These are phyloP conservation scores for Irena cyanogastra DNA, from an alignment of 2,113 vertebrate genomes.

Conservation along the genomic window DNA sequence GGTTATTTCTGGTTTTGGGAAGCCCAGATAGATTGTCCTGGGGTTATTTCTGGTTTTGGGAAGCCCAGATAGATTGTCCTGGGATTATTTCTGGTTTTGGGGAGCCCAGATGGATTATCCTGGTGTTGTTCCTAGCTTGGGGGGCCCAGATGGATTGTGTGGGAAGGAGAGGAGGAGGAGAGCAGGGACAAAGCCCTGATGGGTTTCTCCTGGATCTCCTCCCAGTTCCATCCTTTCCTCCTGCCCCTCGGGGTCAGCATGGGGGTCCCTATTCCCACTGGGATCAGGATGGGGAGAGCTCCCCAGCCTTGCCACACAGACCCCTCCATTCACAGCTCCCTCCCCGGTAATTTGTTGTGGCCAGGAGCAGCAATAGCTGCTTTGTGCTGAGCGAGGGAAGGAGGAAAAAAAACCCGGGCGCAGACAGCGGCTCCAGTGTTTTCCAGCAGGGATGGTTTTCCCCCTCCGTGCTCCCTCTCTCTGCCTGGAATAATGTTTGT, in stretches of 20 bases:
- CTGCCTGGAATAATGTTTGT: slow-evolving; percentile 52
- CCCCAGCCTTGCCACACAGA: neutral
- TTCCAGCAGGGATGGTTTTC: slow-evolving; percentile 29
- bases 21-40: accelerated
- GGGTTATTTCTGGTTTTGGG: neutral
- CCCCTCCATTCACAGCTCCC: slow-evolving; percentile 49
- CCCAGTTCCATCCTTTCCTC: neutral
- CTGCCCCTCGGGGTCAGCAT: neutral
- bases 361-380: slow-evolving; percentile 31
- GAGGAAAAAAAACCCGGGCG: neutral
- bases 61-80: no score
- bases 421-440: slow-evolving; percentile 60
- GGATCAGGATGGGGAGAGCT: neutral
- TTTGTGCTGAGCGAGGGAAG: slow-evolving; percentile 47
- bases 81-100: neutral
- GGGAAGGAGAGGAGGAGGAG: neutral
- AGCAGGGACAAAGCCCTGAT: accelerated
- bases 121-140: no score
- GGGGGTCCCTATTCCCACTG: neutral
- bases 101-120: accelerated
- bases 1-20: neutral
- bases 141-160: no score
- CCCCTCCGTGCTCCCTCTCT: neutral
- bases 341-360: slow-evolving; percentile 42
- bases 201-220: neutral